phyloP scores from a whole-genome alignment of 2,888 invertebrate species.

The Drosophila heteroneura region DNA sequence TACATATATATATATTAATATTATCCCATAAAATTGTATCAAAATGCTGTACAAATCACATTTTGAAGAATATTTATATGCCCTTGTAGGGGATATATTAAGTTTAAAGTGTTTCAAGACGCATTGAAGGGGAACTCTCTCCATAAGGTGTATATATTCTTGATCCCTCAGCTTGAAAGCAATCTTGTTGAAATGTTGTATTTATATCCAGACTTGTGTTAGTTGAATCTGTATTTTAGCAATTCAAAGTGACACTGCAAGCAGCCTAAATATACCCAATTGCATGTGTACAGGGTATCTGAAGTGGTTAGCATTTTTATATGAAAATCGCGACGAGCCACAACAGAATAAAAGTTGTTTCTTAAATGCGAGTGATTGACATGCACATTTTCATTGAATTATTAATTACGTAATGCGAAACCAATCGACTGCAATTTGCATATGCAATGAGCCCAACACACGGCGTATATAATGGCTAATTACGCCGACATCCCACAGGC shows the following conservation, averaged over 20 bases:
- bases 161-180: not conserved
- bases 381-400: constrained; percentile 74
- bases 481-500: constrained; percentile 27
- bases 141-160: not conserved
- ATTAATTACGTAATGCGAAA: constrained; percentile 79
- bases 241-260: not conserved
- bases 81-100: not conserved
- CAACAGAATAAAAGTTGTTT: constrained; percentile 25
- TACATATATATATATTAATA: not conserved
- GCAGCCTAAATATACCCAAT: not conserved
- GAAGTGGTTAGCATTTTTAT: not conserved
- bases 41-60: not conserved
- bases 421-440: constrained; percentile 77
- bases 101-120: not conserved
- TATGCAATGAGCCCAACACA: constrained; percentile 65
- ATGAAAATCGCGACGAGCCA: constrained; percentile 8
- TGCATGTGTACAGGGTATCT: not conserved
- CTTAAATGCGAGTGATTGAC: constrained; percentile 70
- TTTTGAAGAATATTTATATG: not conserved
- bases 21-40: not conserved
- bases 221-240: not conserved
- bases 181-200: not conserved
- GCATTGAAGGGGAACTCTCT: not conserved
- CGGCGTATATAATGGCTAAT: constrained; percentile 50
- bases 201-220: not conserved